These are phyloP conservation scores for Cyphomyrmex costatus DNA, from an alignment of 1,140 invertebrate species.

Conservation along the genomic window DNA sequence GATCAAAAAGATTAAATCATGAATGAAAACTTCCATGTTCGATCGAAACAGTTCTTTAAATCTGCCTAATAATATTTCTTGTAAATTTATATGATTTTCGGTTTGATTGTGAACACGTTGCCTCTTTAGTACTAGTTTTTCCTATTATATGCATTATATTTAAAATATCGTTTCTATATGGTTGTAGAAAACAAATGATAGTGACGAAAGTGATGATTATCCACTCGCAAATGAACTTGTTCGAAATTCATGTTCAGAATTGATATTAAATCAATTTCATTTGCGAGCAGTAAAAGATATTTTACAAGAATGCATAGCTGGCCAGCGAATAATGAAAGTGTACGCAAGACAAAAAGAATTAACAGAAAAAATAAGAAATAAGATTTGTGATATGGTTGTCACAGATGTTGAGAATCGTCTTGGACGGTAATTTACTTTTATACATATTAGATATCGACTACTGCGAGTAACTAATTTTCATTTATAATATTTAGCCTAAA, in stretches of 20 bases:
- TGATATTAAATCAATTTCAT: background rate
- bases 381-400: background rate
- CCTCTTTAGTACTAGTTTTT: no score
- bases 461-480: background rate
- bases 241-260: background rate
- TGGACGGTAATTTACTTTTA: background rate
- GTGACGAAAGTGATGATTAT: background rate
- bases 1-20: no score
- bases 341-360: background rate
- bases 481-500: constrained; percentile 1
- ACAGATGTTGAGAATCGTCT: background rate
- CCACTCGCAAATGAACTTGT: background rate
- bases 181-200: background rate
- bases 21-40: no score
- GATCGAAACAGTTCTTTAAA: no score
- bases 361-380: background rate
- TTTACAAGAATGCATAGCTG: background rate
- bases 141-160: no score
- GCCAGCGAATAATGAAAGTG: background rate
- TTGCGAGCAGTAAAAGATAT: background rate
- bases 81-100: no score
- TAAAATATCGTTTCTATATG: background rate
- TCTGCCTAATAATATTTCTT: no score
- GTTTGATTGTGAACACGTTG: no score
- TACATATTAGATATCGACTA: no score